phyloP scores from a whole-genome alignment of 2,113 vertebrate species.

The Pica pica region DNA sequence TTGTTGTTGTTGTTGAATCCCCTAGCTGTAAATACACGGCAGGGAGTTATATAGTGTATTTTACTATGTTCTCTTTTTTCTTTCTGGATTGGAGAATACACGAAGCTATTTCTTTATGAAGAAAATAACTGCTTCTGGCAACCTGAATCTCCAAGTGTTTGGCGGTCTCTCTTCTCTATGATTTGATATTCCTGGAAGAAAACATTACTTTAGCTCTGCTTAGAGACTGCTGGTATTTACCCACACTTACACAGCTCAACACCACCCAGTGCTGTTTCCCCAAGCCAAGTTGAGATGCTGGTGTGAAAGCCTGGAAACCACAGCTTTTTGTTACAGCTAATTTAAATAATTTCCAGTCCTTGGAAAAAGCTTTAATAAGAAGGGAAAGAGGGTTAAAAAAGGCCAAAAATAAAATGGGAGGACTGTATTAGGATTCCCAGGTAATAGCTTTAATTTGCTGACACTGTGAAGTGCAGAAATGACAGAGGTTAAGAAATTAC shows the following conservation, averaged over 20 bases:
- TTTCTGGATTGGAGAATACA: slow-evolving; percentile 2
- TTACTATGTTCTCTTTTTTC: neutral
- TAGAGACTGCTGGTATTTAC: slow-evolving; percentile 33
- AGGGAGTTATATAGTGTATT: neutral
- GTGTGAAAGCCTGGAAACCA: neutral
- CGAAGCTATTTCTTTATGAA: slow-evolving; percentile 3
- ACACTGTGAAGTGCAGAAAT: neutral
- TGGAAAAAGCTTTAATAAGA: neutral
- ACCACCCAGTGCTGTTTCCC: neutral
- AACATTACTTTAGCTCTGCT: slow-evolving; percentile 9
- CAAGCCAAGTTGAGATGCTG: neutral
- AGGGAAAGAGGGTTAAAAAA: neutral
- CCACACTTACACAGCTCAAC: slow-evolving; percentile 3
- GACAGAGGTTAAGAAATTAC: neutral
- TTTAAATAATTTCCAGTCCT: neutral
- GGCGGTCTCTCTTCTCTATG: neutral
- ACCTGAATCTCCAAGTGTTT: neutral
- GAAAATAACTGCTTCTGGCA: slow-evolving; percentile 44
- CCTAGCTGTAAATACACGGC: neutral
- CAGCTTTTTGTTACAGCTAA: neutral
- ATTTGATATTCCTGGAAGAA: slow-evolving; percentile 38
- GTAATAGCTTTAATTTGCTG: neutral
- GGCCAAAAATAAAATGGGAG: neutral
- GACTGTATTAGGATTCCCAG: neutral
- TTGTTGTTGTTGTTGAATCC: neutral